A percentile compares a stretch with the other conserved stretches of the same genome.
These are phyloP conservation scores for Agelaius tricolor DNA, from an alignment of 2,113 vertebrate species.

Conservation along the genomic window DNA sequence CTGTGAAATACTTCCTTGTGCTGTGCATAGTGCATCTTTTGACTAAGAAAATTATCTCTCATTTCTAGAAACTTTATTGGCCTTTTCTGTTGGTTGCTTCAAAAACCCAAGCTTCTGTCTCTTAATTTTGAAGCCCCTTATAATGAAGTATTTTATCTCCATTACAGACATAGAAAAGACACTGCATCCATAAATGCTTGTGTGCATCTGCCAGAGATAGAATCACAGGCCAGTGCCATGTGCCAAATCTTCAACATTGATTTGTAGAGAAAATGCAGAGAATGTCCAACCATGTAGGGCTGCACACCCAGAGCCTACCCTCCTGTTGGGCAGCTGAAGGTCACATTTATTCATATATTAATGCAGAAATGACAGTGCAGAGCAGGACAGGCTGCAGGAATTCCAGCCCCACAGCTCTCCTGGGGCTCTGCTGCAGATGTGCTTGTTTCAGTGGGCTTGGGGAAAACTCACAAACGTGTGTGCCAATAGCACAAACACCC, in stretches of 20 bases:
- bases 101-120: background rate
- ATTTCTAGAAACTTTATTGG: background rate
- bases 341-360: background rate
- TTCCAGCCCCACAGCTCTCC: background rate
- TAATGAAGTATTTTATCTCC: background rate
- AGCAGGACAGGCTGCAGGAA: background rate
- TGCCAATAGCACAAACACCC: background rate
- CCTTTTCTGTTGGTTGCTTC: background rate
- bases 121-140: background rate
- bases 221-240: background rate
- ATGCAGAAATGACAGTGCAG: background rate
- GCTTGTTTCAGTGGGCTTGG: accelerated
- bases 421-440: background rate
- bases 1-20: background rate
- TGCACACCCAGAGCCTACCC: background rate
- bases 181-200: background rate
- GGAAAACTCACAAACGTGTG: background rate
- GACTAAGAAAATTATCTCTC: background rate
- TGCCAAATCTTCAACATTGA: background rate
- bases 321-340: background rate
- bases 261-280: background rate
- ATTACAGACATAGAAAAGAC: background rate
- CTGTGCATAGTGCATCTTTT: background rate
- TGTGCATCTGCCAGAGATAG: background rate
- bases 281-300: accelerated